Conservation (phyloP, 2,113 vertebrate genomes). For the Argyrosomus japonicus region DNA sequence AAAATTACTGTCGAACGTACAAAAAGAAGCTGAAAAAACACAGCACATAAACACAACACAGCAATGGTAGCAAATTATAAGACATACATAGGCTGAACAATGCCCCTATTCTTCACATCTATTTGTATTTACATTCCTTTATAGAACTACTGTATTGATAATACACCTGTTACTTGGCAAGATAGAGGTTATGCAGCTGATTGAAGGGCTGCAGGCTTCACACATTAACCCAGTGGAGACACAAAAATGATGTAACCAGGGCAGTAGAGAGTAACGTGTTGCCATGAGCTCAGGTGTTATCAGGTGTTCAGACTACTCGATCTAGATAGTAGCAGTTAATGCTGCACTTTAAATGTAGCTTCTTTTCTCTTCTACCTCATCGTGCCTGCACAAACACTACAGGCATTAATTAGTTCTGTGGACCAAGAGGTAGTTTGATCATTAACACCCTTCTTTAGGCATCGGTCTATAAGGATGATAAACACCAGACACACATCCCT, state of each 20-base stretch:
- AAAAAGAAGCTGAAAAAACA: neutral
- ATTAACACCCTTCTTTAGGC: neutral
- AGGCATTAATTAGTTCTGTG: neutral
- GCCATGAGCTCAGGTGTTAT: constrained; percentile 58
- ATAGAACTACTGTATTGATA: neutral
- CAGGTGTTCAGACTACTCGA: constrained; percentile 31
- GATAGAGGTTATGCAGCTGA: neutral
- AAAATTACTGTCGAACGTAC: neutral
- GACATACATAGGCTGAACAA: neutral
- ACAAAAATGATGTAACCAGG: constrained; percentile 7
- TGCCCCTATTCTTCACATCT: too few species aligned
- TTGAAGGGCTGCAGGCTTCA: neutral
- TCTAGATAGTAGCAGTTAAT: constrained; percentile 23
- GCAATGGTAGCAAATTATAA: neutral
- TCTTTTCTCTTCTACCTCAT: neutral
- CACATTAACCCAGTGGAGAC: constrained; percentile 17
- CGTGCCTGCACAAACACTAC: neutral
- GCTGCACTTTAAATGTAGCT: constrained; percentile 9
- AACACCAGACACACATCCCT: neutral
- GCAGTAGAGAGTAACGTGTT: constrained; percentile 43
- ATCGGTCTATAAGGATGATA: neutral
- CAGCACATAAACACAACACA: neutral
- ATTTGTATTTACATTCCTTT: neutral
- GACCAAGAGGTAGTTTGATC: neutral
- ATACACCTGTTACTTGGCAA: neutral